These are phyloP conservation scores for Leptopilina boulardi DNA, from an alignment of 1,140 invertebrate genomes.

Conservation along the genomic window DNA sequence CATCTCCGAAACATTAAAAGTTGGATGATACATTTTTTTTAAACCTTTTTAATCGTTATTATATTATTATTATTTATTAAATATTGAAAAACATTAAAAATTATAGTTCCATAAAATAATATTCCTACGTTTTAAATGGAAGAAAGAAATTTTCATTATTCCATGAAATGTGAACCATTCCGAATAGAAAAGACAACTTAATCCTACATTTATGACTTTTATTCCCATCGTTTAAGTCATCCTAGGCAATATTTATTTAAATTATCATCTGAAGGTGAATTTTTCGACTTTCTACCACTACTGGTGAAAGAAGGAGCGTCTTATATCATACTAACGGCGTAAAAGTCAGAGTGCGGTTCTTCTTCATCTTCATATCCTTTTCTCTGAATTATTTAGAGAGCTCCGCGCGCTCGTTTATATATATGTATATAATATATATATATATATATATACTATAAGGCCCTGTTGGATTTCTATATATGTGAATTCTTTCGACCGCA, in stretches of 20 bases:
- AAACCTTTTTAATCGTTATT: no score
- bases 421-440: no score
- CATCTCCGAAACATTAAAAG: no score
- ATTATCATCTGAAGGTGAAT: conserved; percentile 1
- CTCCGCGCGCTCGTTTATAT: no score
- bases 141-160: background rate
- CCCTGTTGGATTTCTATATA: conserved; percentile 29
- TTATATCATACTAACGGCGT: conserved; percentile 37
- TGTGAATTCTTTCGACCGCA: conserved; percentile 24
- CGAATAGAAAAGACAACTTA: background rate
- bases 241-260: background rate
- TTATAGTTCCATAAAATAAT: no score
- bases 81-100: no score
- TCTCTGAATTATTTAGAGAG: conserved; percentile 39
- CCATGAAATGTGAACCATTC: no score
- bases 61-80: no score
- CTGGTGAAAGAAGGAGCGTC: background rate
- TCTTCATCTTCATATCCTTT: conserved; percentile 26
- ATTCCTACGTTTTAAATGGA: no score
- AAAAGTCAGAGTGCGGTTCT: conserved; percentile 41
- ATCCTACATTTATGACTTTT: background rate
- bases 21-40: no score
- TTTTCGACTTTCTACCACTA: background rate
- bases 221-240: no score
- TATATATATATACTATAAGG: no score